Evolutionary conservation across 2,113 vertebrate genomes (phyloP).

Genomic region (Dicentrarchus labrax): DNA sequence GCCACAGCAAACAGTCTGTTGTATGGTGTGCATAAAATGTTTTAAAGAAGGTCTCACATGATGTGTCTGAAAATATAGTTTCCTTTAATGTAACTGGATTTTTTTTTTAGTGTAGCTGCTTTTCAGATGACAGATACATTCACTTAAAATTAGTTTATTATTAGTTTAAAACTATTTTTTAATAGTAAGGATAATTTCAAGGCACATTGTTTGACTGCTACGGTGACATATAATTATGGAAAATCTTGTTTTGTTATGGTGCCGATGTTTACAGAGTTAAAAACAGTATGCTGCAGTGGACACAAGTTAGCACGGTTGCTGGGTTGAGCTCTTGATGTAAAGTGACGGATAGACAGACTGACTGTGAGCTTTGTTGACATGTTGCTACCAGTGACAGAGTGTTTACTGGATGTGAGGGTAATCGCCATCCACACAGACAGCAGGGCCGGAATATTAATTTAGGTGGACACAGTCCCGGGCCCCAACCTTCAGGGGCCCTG

Average conservation of each 20-base stretch:
- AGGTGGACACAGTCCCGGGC: background rate
- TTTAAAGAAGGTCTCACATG: background rate
- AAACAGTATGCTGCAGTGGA: background rate
- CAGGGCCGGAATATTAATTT: background rate
- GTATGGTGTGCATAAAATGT: background rate
- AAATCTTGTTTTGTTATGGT: background rate
- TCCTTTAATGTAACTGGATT: background rate
- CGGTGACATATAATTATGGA: too few relatives aligned
- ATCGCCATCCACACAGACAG: background rate
- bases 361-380: background rate
- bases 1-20: conserved; percentile 29
- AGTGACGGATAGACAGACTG: background rate
- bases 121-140: too few relatives aligned
- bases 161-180: background rate
- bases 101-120: too few relatives aligned
- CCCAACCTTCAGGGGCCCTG: background rate
- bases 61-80: background rate
- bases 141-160: background rate
- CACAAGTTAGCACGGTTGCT: background rate
- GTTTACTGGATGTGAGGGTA: background rate
- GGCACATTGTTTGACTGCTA: background rate
- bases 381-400: background rate
- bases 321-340: background rate
- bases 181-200: background rate
- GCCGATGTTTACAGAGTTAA: background rate